A percentile compares a stretch with the other conserved stretches of the same genome.
phyloP scores from a whole-genome alignment of 1,140 invertebrate genomes.

The Cyrtorhinus lividipennis region DNA sequence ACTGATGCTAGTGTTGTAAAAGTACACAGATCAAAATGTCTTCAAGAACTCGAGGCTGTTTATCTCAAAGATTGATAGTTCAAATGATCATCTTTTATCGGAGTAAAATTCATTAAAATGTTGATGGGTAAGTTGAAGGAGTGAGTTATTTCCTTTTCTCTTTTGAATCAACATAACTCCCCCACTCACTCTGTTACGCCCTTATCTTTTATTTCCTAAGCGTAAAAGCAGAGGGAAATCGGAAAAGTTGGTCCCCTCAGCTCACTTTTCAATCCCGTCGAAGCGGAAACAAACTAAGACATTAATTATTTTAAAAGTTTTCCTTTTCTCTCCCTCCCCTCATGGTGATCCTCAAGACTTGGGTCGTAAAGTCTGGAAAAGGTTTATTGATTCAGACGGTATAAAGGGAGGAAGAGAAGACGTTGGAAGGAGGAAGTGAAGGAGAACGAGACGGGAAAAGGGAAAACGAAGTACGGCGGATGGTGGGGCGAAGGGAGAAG shows the following conservation, averaged over 20 bases:
- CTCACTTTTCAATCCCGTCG: not conserved
- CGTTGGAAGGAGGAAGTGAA: not conserved
- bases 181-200: not conserved
- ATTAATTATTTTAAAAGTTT: not conserved
- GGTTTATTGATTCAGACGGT: conserved; percentile 6
- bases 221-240: not conserved
- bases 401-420: not conserved
- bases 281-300: not conserved
- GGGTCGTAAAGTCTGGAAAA: not conserved
- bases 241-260: not conserved
- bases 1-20: too few species aligned
- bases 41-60: too few species aligned
- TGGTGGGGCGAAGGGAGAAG: not conserved
- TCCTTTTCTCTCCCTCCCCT: too few species aligned
- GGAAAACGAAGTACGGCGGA: not conserved
- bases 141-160: not conserved
- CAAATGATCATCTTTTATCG: not conserved
- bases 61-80: too few species aligned
- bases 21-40: too few species aligned
- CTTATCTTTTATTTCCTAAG: too few species aligned
- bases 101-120: not conserved
- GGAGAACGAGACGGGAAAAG: not conserved
- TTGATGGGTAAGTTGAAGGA: not conserved
- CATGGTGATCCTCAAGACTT: too few species aligned
- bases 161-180: not conserved